Base-by-base conservation (phyloP, 2,888 invertebrate species). In the Eremobia ochroleuca region DNA sequence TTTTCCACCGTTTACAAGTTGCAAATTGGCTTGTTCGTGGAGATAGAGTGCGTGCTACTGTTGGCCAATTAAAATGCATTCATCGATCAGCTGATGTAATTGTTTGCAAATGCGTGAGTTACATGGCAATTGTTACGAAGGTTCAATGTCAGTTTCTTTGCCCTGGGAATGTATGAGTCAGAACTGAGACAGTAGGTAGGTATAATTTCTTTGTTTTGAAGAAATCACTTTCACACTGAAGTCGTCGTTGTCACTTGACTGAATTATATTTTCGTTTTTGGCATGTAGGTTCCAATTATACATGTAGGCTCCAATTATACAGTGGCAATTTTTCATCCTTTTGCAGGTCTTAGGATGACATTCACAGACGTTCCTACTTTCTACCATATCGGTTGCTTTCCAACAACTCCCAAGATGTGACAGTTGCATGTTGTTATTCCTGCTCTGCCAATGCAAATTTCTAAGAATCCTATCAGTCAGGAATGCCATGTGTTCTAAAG, bases 31-130 rank as follows among this genome's bases (percentile, higher is more conserved):
- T 55, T 46, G 49, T 85, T 73, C 75, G 34, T 62, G 62, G 68
- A 82, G 68, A 72, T 34, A 64, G 59, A 59, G 82, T 78, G 79
- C 83, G 46, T 82, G 85, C 25, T 71, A 37, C 21, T 59, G 72
- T 43, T 82, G 67, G 34, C 70, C 73, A 82, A 77, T 85, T 83
- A 77, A 85, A 82, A 85, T 73, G 73, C 73, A 84, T 84, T 55
- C 59, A 77, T 73, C 77, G 85, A 85, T 81, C 82, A 85, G 77
- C 85, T 82, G 78, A 75, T 70, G 79, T 75, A 59, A 85, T 85
- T 84, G 86, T 85, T 82, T 79, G 86, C 79, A 73, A 79, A 85
- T 84, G 25, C 31, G 66, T 73, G 79, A 61, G 82, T 72, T 52
- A 62, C 72, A 59, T 65, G n/a, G 21, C 49, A 82, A 82, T 62